Base-by-base conservation (phyloP, 2,797 vertebrate species). In the Onychomys leucogaster region DNA sequence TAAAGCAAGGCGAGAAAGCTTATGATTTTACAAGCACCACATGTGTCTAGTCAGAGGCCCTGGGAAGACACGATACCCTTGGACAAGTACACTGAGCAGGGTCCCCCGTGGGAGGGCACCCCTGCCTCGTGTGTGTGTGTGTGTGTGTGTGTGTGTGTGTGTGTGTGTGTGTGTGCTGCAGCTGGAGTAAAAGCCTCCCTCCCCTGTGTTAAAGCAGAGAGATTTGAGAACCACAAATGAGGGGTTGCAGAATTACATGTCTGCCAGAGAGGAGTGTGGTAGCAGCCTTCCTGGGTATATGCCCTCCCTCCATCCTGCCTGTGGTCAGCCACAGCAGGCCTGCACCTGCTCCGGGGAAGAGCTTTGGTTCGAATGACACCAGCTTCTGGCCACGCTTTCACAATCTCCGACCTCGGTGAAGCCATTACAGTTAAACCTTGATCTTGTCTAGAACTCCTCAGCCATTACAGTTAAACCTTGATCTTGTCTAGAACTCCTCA, bases 121-220 rank as follows among this genome's bases (percentile, higher is more conserved):
- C 17, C 17, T 12, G 43, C 16, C 1, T 16, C 43, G n/a, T n/a
- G n/a, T 27, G 69, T 29, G 0, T 3, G 1, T 1, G 6, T 5
- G 21, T 2, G 9, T 69, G 13, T 2, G 9, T 27, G 69, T 29
- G 0, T 3, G 1, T 1, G 6, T 5, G n/a, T n/a, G n/a, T 27
- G 69, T 29, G 0, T 3, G 1, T 1, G 6, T 5, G 21, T 2
- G 9, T 69, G 13, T 2, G 9, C 69, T 27, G 46, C 11, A 25
- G 59, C 71, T 4, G 17, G n/a, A 49, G 1, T 4, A 11, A 19
- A 14, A 19, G 0, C 41, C 65, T 73, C 23, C 3, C 8, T 10
- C 34, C 57, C 43, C 57, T 55, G 2, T 10, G 11, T n/a, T 73
- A 63, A 25, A 81, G 34, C 41, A 1, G 29, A 52, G 52, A 81